Base-by-base conservation (phyloP, 2,797 vertebrate species). In the Alauda arvensis region DNA sequence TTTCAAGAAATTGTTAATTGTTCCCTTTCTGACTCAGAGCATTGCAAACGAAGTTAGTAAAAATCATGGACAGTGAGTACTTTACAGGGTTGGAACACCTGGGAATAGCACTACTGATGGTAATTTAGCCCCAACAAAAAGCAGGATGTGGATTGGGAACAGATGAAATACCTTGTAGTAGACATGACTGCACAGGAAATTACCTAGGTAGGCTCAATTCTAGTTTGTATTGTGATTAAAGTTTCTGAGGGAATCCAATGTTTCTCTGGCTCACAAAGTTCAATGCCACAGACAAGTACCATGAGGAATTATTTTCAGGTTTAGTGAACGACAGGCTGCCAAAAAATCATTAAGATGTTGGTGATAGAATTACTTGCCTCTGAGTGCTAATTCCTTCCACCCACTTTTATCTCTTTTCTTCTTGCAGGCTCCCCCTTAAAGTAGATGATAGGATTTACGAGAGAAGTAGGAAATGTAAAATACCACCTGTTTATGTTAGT, bases 291-390 rank as follows among this genome's bases (percentile, higher is more conserved):
- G 67, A 57, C 15, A 93, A 89, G 90, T 81, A 49, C 25, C 9
- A 87, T 81, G 57, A 92, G 80, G 92, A 91, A 90, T 85, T 93
- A 13, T 77, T 92, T 78, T 72, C 83, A 53, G 51, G 34, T 39
- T 91, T 82, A 87, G 24, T 43, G 31, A 24, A 26, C 59, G 86
- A 82, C 2, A 14, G 52, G 15, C 67, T 89, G 69, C 63, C 87
- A 69, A 86, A 91, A 91, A 92, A 76, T 60, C 18, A 74, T 77
- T 69, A 92, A 77, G 43, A 57, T 3, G 24, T 37, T 84, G 53
- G 29, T n/a, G 14, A 26, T 31, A 72, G 18, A 87, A 69, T 72
- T 57, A 86, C 33, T 70, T 87, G 8, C 6, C 59, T 89, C 31
- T 37, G 40, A 34, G 18, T 61, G 77, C 42, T 80, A 14, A 74